Conservation (phyloP, 37 sponge, comb jelly and placozoan genomes). For the Crambe crambe region DNA sequence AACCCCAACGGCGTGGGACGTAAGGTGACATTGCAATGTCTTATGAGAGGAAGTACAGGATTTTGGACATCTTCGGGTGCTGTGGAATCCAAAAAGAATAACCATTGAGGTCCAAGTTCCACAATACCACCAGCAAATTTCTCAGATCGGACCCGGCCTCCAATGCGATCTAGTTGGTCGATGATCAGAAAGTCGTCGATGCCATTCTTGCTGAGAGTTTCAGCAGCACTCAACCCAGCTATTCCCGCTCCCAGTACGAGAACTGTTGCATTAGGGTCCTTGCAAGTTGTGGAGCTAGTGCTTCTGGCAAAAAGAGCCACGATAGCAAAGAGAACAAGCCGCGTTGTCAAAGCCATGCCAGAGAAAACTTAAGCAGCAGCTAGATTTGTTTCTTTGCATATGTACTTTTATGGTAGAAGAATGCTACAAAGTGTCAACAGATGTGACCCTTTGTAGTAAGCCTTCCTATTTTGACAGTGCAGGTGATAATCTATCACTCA, state of each 20-base stretch:
- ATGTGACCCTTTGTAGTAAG: too few relatives aligned
- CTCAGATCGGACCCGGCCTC: neutral
- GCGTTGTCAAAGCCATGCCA: too few relatives aligned
- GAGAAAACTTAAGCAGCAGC: neutral
- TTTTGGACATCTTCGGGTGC: too few relatives aligned
- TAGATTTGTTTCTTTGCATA: neutral
- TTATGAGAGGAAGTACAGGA: neutral
- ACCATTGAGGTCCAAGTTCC: neutral
- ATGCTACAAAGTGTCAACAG: too few relatives aligned
- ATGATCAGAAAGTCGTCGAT: neutral
- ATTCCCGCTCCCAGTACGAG: neutral
- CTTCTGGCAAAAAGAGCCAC: too few relatives aligned
- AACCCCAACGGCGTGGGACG: neutral
- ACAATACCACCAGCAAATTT: neutral
- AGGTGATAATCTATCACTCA: too few relatives aligned
- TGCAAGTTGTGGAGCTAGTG: too few relatives aligned
- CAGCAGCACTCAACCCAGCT: neutral
- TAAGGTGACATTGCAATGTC: neutral
- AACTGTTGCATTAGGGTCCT: neutral
- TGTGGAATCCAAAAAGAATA: neutral
- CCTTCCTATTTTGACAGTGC: too few relatives aligned
- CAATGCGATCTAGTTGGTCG: neutral
- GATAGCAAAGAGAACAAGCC: too few relatives aligned
- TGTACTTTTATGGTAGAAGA: neutral
- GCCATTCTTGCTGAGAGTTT: neutral